These are phyloP conservation scores for Bibio marci DNA, from an alignment of 2,888 invertebrate genomes.

Conservation along the genomic window DNA sequence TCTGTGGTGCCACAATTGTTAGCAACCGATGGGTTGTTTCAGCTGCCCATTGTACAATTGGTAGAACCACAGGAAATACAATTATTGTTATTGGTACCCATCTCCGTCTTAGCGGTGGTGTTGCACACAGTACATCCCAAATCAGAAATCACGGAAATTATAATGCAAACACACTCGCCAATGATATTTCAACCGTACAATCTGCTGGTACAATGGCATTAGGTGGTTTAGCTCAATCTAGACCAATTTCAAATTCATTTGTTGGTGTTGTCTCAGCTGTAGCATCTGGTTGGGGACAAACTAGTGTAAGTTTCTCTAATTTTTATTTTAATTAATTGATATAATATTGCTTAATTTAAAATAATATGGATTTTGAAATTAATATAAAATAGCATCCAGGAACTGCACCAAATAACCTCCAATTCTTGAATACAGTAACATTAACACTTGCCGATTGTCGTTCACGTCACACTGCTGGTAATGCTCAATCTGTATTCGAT, in stretches of 20 bases:
- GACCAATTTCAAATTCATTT: constrained; percentile 8
- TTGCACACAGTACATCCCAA: not conserved
- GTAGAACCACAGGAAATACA: not conserved
- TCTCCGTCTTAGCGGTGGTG: not conserved
- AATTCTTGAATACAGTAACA: not conserved
- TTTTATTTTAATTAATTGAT: too few species aligned
- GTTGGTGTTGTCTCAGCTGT: constrained; percentile 1
- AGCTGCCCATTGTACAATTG: constrained; percentile 14
- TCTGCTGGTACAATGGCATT: constrained; percentile 1
- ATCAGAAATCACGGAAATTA: constrained; percentile 6
- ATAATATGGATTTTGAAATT: not conserved
- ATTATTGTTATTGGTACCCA: constrained; percentile 1
- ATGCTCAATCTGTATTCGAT: constrained; percentile 1
- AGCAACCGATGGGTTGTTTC: constrained; percentile 12
- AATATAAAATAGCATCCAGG: not conserved
- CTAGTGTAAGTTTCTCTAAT: not conserved
- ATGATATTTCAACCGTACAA: constrained; percentile 5
- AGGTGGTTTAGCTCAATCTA: not conserved
- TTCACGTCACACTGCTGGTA: not conserved
- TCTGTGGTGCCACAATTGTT: constrained; percentile 15
- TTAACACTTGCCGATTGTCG: constrained; percentile 2
- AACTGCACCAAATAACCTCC: not conserved
- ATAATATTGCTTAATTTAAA: too few species aligned
- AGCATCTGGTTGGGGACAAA: constrained; percentile 5
- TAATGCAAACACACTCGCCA: constrained; percentile 3